These are phyloP conservation scores for Natator depressus DNA, from an alignment of 2,113 vertebrate species.

Conservation along the genomic window DNA sequence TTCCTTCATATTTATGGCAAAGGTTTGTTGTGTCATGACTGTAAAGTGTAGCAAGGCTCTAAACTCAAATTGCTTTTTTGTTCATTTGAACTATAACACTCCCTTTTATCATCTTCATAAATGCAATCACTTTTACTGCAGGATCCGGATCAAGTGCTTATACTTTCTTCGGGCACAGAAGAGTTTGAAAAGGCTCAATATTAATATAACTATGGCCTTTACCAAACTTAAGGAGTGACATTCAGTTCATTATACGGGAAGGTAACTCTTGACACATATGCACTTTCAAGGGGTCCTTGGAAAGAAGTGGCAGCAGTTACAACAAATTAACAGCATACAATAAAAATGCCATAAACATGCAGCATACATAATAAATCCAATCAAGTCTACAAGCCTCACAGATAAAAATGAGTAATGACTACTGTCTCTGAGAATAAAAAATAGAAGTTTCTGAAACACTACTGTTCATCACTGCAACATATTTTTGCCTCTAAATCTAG, in stretches of 20 bases:
- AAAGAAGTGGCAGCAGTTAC: conserved; percentile 78
- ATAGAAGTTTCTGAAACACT: conserved; percentile 69
- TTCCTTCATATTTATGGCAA: not conserved
- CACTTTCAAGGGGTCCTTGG: conserved; percentile 78
- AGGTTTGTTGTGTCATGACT: not conserved
- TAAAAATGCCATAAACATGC: conserved; percentile 84
- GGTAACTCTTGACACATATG: conserved; percentile 75
- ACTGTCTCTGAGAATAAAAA: conserved; percentile 77
- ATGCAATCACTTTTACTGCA: not conserved
- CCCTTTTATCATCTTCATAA: not conserved
- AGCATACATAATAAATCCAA: conserved; percentile 82
- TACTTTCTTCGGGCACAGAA: not conserved
- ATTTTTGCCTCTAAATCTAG: conserved; percentile 74
- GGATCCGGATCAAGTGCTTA: not conserved
- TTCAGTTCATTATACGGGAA: conserved; percentile 72
- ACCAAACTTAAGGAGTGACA: conserved; percentile 55
- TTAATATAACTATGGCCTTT: not conserved
- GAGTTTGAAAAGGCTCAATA: conserved; percentile 7
- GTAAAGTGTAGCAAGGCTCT: not conserved
- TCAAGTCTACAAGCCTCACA: conserved; percentile 74
- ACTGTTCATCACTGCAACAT: conserved; percentile 64
- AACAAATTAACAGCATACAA: conserved; percentile 84
- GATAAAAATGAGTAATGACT: conserved; percentile 83
- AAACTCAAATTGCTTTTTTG: not conserved
- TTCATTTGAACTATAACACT: not conserved